phyloP scores from a whole-genome alignment of 2,888 invertebrate genomes.

The Gnatocerus cornutus region DNA sequence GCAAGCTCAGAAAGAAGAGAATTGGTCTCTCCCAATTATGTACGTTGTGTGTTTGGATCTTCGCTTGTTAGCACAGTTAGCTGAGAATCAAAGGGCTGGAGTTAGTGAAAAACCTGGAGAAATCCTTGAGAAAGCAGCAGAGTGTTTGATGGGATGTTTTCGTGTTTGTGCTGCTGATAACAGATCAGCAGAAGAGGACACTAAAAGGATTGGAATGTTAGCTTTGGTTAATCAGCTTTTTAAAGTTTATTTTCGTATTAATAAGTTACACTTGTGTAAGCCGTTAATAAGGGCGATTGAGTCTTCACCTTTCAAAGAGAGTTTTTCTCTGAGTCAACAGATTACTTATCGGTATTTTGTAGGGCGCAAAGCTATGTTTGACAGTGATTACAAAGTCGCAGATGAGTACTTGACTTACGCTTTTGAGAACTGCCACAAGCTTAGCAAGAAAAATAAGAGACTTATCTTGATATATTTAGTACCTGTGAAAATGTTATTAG shows the following conservation, averaged over 20 bases:
- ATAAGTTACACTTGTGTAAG: slow-evolving; percentile 90
- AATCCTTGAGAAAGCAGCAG: slow-evolving; percentile 93
- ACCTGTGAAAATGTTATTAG: slow-evolving; percentile 97
- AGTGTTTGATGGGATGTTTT: slow-evolving; percentile 93
- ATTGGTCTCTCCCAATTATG: slow-evolving; percentile 97
- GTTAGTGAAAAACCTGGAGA: slow-evolving; percentile 77
- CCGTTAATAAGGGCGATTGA: slow-evolving; percentile 98
- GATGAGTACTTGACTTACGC: slow-evolving; percentile 95
- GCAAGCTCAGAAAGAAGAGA: slow-evolving; percentile 92
- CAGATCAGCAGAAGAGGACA: slow-evolving; percentile 90
- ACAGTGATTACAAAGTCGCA: slow-evolving; percentile 95
- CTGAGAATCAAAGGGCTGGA: slow-evolving; percentile 76
- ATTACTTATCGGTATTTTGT: slow-evolving; percentile 98
- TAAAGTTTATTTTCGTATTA: slow-evolving; percentile 89
- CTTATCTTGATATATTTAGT: slow-evolving; percentile 95
- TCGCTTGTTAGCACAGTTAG: slow-evolving; percentile 83
- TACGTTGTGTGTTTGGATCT: slow-evolving; percentile 92
- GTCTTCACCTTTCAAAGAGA: slow-evolving; percentile 90
- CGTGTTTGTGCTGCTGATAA: slow-evolving; percentile 96
- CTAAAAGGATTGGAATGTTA: slow-evolving; percentile 97
- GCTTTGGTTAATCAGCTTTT: slow-evolving; percentile 97
- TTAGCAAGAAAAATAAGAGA: slow-evolving; percentile 89
- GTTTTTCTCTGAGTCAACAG: slow-evolving; percentile 92
- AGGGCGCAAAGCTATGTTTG: slow-evolving; percentile 98
- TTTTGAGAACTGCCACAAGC: slow-evolving; percentile 90